Conservation (phyloP, 2,797 vertebrate species). For the Columba guinea region DNA sequence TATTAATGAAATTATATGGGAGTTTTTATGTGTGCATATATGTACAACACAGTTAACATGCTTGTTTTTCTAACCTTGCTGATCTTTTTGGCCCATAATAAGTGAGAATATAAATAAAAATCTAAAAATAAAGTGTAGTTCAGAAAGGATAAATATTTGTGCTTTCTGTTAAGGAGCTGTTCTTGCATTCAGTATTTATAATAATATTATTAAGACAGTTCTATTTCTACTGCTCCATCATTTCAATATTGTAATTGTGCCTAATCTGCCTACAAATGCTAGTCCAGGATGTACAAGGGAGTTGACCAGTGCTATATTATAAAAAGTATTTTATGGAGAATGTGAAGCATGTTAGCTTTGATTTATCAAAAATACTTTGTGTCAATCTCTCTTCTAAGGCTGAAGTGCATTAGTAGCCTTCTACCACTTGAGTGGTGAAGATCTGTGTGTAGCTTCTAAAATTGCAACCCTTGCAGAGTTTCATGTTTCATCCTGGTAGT, state of each 20-base stretch:
- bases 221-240: neutral
- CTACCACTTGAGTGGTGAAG: neutral
- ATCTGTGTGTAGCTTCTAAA: constrained; percentile 25
- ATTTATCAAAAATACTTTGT: neutral
- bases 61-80: neutral
- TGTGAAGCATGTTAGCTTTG: neutral
- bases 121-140: neutral
- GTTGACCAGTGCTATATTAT: neutral
- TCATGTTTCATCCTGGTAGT: constrained; percentile 53
- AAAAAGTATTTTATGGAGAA: neutral
- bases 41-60: neutral
- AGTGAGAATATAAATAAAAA: neutral
- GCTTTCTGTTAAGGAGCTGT: neutral
- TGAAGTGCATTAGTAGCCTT: neutral
- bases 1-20: too few relatives aligned
- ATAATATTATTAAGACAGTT: neutral
- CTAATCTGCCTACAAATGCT: neutral
- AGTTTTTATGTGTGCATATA: neutral
- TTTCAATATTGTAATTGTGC: neutral
- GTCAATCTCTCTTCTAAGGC: neutral
- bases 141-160: neutral
- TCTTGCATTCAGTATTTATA: neutral
- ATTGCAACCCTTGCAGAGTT: constrained; percentile 23
- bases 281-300: neutral
- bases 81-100: neutral